Evolutionary conservation across 2,113 vertebrate genomes (phyloP), one percentile per base, ranked within the genome.

Genomic region (Chauna torquata): DNA sequence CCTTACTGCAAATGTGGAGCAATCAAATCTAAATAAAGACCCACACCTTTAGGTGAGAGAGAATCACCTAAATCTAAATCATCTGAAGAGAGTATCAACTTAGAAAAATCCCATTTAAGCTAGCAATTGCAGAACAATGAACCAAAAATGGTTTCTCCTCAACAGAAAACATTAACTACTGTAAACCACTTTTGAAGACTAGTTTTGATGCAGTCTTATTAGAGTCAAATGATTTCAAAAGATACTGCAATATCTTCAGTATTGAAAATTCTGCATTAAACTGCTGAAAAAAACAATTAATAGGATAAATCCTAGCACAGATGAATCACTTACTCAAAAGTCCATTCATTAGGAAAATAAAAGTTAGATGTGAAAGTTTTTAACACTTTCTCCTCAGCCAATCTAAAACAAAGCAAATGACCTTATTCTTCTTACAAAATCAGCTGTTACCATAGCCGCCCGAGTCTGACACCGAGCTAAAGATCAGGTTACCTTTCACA

Each of bases 401-500:
- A 78, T 20, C 9, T 70, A 75, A 88, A 94, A 11, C 17, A 50
- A 62, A 13, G 47, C 27, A 94, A 84, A 64, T 54, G 3, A 80
- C 22, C 42, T 90, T 75, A 72, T 22, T n/a, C 6, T 1, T 68
- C 71, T 74, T 38, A 62, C 13, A 78, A 81, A 96, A 70, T 4
- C 16, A 20, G 23, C 49, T 82, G 9, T 72, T 91, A 69, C 25
- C 18, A 9, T 36, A 91, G 38, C 40, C 72, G n/a, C 23, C 24
- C 18, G 86, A 15, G 49, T 74, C 58, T 86, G 54, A 40, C 85
- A 75, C 50, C 55, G 27, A 72, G 24, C 7, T 77, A 57, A 74
- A 93, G 50, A 36, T 72, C 59, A 84, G 20, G 17, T 34, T 83
- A 52, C 47, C 47, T 81, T 91, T 83, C 86, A 78, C 52, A 55